Base-by-base conservation (phyloP, 2,797 vertebrate genomes). In the Sparus aurata region DNA sequence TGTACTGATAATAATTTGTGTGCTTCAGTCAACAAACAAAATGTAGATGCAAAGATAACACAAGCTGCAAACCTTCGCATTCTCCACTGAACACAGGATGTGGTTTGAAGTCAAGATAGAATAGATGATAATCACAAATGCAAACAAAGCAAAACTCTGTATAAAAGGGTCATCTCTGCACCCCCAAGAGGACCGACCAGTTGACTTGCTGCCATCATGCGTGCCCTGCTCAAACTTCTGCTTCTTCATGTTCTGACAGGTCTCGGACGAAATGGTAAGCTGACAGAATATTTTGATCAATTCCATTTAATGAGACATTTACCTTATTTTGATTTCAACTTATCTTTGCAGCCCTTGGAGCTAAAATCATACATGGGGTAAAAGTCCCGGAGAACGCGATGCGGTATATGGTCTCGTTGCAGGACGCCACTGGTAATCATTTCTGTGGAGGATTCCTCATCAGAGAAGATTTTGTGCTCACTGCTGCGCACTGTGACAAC, bases 321-420 rank as follows among this genome's bases (percentile, higher is more conserved):
- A 27, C 0, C 34, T 73, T 3, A 58, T 23, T 2, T 75, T 17
- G 2, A 15, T 38, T 7, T 73, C 25, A 57, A 6, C 60, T 30
- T 57, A 2, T 64, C 23, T 77, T 79, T 47, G 46, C 77, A 89
- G 71, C 59, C 45, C 22, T 53, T 66, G 83, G 83, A 58, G 63
- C 64, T 63, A 22, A 69, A 43, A 90, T 91, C 53, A 77, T 87
- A 66, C 0, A 85, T 55, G 85, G 91, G 0, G 0, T 27, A 16
- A 55, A 3, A 22, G 86, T 53, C 16, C 12, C 13, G 0, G 9
- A 64, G 12, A 54, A 60, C 18, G 12, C 68, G 12, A 55, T 92
- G 90, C 53, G 46, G 85, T 95, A 90, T 27, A 94, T 95, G 91
- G 93, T 58, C 55, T 95, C 93, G 0, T 7, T 94, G 62, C 94